phyloP scores from a whole-genome alignment of 2,113 vertebrate genomes.

The Mus spicilegus region DNA sequence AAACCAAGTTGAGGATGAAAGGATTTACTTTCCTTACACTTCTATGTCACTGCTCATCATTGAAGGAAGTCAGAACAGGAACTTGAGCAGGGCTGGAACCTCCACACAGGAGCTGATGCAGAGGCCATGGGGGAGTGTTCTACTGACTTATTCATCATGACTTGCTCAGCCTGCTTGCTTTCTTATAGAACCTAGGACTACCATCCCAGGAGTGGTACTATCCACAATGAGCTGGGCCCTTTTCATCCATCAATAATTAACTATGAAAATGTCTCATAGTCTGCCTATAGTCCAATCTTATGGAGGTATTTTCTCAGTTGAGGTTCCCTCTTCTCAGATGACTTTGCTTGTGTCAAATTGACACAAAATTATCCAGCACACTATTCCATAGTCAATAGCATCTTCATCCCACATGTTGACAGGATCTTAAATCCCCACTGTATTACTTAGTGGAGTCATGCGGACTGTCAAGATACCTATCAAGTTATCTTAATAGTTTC shows the following conservation, averaged over 20 bases:
- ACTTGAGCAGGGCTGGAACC: neutral
- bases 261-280: neutral
- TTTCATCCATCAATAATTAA: neutral
- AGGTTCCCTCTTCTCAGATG: neutral
- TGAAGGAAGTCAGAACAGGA: neutral
- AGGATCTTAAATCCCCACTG: conserved; percentile 30
- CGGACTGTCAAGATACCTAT: neutral
- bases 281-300: neutral
- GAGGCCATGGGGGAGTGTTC: neutral
- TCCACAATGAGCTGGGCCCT: no score
- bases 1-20: neutral
- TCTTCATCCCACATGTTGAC: conserved; percentile 67
- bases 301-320: neutral
- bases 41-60: neutral
- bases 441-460: neutral
- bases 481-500: neutral
- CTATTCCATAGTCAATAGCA: conserved; percentile 53
- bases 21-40: neutral
- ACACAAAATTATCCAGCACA: neutral
- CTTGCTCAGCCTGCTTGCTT: neutral
- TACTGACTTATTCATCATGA: neutral
- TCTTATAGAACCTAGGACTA: neutral
- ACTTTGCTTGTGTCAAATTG: neutral
- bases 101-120: neutral
- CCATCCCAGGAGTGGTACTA: neutral